A percentile compares a stretch with the other conserved stretches of the same genome.
phyloP scores from a whole-genome alignment of 2,113 vertebrate genomes.

The Sphyrna mokarran region DNA sequence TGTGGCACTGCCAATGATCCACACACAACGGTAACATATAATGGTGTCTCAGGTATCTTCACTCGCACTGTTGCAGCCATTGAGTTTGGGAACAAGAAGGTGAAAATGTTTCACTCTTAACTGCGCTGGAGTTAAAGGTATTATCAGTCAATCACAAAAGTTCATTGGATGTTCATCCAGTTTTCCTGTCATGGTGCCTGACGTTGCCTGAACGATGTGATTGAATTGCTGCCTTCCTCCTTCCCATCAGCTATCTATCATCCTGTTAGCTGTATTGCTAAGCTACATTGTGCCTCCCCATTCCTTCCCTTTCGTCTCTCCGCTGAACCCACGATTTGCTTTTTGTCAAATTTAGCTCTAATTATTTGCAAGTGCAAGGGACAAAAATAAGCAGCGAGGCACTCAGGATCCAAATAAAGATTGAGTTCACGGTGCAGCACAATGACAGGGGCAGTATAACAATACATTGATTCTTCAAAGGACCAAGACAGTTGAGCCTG shows the following conservation, averaged over 20 bases:
- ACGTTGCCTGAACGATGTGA: neutral
- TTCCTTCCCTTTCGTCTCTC: neutral
- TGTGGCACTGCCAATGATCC: neutral
- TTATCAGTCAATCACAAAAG: neutral
- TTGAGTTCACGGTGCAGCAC: neutral
- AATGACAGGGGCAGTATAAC: neutral
- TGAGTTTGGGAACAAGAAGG: neutral
- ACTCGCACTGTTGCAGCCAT: neutral
- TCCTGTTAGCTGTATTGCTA: neutral
- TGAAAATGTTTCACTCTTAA: neutral
- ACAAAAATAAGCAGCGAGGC: neutral
- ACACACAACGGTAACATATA: neutral
- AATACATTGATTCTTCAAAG: slow-evolving; percentile 14
- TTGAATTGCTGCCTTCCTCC: neutral
- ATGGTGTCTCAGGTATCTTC: too few species aligned
- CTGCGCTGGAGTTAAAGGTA: neutral
- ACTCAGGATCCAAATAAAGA: neutral
- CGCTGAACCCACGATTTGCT: neutral
- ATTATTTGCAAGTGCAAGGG: neutral
- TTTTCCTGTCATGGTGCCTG: neutral
- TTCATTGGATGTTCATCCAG: neutral
- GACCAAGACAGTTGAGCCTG: neutral
- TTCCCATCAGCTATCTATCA: neutral
- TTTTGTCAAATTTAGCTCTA: neutral
- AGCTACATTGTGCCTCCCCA: neutral